These are phyloP conservation scores for Lepidochitona cinerea DNA, from an alignment of 2,888 invertebrate genomes.

Conservation along the genomic window DNA sequence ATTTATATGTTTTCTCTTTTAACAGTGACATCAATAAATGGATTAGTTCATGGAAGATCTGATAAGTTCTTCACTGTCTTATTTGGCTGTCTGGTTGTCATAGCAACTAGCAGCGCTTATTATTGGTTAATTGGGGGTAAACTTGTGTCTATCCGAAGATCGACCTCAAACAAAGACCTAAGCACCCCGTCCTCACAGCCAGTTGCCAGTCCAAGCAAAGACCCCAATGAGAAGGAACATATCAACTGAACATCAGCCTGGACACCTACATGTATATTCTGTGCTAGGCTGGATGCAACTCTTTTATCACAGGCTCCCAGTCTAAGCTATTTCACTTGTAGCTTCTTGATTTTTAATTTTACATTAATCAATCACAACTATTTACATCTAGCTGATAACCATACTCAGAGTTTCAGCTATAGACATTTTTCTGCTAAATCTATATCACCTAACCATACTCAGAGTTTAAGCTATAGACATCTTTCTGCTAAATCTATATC, in stretches of 20 bases:
- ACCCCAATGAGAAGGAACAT: not conserved
- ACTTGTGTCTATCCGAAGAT: conserved; percentile 17
- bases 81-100: conserved; percentile 24
- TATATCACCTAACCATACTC: too few species aligned
- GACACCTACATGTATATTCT: not conserved
- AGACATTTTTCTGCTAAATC: too few species aligned
- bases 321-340: too few species aligned
- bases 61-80: conserved; percentile 2
- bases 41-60: not conserved
- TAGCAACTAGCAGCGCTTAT: conserved; percentile 31
- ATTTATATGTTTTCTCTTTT: too few species aligned
- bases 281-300: too few species aligned
- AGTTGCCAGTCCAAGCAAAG: not conserved
- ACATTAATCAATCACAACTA: too few species aligned
- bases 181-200: not conserved
- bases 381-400: too few species aligned
- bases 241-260: not conserved
- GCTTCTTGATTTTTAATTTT: too few species aligned
- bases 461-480: too few species aligned
- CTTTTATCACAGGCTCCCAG: too few species aligned
- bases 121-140: conserved; percentile 27
- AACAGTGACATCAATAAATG: conserved; percentile 6
- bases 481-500: too few species aligned
- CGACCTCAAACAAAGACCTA: conserved; percentile 20
- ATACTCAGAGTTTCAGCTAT: too few species aligned